Base-by-base conservation (phyloP, 1,140 invertebrate genomes). In the Aphis craccivora region DNA sequence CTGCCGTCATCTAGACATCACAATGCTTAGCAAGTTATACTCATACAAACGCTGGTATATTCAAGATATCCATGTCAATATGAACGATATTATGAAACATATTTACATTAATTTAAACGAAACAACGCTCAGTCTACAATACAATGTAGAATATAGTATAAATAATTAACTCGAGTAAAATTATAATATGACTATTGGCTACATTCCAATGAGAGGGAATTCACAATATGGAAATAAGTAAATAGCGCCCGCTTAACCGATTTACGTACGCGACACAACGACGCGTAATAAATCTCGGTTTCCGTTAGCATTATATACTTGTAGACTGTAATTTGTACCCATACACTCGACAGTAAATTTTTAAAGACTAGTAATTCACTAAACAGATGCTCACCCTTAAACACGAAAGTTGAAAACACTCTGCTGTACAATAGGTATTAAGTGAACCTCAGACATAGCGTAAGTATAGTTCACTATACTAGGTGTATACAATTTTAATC, bases 221-320 rank as follows among this genome's bases (percentile, higher is more conserved):
- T 90, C 22, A 90, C 51, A 90, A 90, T 90, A 90, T 25, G 51
- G 51, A 22, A 55, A 55, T 90, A 55, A 55, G 51, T 22, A 89
- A 89, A 53, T 53, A n/a, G 60, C 2, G 35, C 11, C 7, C n/a
- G 35, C n/a, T 51, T 67, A 67, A 11, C 11, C 60, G 30, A 30
- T 67, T 30, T 89, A 89, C 45, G 18, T 40, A 88, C 18, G 20
- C 43, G 14, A 88, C 45, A 51, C 43, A 22, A 30, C 25, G 43
- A 51, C 30, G 45, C 45, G 48, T 37, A 55, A 90, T 90, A 55
- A 90, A 90, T 53, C 45, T 35, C 86, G 43, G n/a, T 40, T 45
- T 25, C 25, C 84, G 30, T 40, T 25, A 40, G 55, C 25, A 67
- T 67, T n/a, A 30, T 67, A 67, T 67, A 51, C 48, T 51, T 18